Base-by-base conservation (phyloP, 2,797 vertebrate genomes). In the Loriculus beryllinus region DNA sequence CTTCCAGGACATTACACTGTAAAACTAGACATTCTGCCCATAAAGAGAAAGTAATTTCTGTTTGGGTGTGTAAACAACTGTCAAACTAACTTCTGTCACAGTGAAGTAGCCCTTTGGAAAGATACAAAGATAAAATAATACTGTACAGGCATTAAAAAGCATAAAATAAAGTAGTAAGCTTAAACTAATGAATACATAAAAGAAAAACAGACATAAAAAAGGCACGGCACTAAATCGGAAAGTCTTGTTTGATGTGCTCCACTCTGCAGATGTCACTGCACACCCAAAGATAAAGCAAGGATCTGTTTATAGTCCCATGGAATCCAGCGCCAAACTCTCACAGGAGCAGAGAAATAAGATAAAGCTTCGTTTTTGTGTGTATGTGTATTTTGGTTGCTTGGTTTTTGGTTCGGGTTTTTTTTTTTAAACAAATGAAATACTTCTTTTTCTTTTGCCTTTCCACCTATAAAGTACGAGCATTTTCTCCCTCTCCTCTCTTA, bases 201-300 rank as follows among this genome's bases (percentile, higher is more conserved):
- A 79, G 31, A 35, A 69, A 42, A 90, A 33, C 0, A 3, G 8
- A 20, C 3, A 59, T 59, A 68, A 51, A 39, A 62, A 42, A 62
- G 12, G 37, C 6, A 7, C 0, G 1, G 10, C 33, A 40, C 10
- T n/a, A 37, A 52, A 33, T 28, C 37, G 48, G 35, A 40, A 92
- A 89, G 60, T 31, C 21, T 57, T 47, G 54, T 21, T 64, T 81
- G 39, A 77, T 93, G n/a, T n/a, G 21, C 59, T 87, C 28, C 40
- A 25, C 47, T 92, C 97, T 91, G 88, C 92, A 97, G 97, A 92
- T 95, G 97, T 96, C 96, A 97, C 93, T 95, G 52, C 54, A 20
- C 35, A 82, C 88, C 75, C 91, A 19, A 71, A 57, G 35, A 84
- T 70, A 71, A 60, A 69, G 42, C 49, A 90, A 63, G 48, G 6